phyloP scores from a whole-genome alignment of 1,140 invertebrate genomes.

The Panagrolaimus sp. region DNA sequence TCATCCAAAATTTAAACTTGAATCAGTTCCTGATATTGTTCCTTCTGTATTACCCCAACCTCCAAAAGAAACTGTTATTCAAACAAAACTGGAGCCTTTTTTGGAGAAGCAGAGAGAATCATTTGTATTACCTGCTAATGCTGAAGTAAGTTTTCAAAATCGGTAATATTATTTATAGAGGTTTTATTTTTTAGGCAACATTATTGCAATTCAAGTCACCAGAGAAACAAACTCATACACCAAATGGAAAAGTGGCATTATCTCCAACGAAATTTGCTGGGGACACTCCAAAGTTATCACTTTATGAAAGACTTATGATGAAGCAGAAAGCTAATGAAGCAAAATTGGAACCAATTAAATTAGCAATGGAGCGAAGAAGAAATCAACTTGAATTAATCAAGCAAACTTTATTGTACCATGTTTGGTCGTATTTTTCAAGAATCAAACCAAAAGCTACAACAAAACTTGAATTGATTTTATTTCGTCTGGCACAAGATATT shows the following conservation, averaged over 20 bases:
- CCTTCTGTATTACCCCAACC: not conserved
- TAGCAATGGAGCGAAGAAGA: not conserved
- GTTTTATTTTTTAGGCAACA: not conserved
- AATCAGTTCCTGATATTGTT: not conserved
- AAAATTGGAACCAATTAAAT: not conserved
- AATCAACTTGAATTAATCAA: not conserved
- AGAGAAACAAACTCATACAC: not conserved
- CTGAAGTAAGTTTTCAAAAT: not conserved
- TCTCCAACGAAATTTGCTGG: not conserved
- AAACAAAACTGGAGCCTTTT: not conserved
- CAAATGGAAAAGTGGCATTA: not conserved
- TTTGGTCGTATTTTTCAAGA: not conserved
- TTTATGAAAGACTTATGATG: conserved; percentile 2
- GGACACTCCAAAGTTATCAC: not conserved
- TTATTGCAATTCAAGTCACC: conserved; percentile 1
- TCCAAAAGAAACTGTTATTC: not conserved
- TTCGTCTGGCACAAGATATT: not conserved
- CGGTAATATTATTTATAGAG: not conserved
- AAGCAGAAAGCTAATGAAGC: not conserved
- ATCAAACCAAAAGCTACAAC: not conserved
- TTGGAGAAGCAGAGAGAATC: not conserved
- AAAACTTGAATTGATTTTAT: not conserved
- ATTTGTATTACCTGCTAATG: conserved; percentile 1
- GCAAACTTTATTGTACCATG: not conserved
- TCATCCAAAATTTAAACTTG: conserved; percentile 5